A percentile compares a stretch with the other conserved stretches of the same genome.
These are phyloP conservation scores for Lepeophtheirus salmonis DNA, from an alignment of 1,140 invertebrate genomes.

Conservation along the genomic window DNA sequence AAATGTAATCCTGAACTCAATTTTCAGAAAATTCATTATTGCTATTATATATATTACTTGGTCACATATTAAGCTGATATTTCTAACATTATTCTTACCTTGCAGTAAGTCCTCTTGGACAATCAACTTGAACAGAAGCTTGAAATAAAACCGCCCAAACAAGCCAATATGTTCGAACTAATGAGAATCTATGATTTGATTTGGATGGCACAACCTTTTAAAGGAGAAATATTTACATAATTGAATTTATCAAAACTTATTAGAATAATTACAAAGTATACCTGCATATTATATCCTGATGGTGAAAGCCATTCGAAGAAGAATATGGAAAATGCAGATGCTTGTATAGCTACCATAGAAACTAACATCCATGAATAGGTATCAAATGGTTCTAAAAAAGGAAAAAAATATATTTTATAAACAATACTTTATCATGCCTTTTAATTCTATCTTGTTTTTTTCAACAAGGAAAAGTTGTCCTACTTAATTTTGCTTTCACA, in stretches of 20 bases:
- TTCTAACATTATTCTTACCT: slow-evolving; percentile 30
- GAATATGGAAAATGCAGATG: slow-evolving; percentile 84
- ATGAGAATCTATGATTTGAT: slow-evolving; percentile 56
- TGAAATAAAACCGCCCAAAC: slow-evolving; percentile 99
- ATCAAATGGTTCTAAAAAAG: slow-evolving; percentile 73
- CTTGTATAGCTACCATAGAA: slow-evolving; percentile 83
- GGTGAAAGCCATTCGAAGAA: slow-evolving; percentile 91
- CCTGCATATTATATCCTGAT: slow-evolving; percentile 71
- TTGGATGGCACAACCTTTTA: slow-evolving; percentile 23
- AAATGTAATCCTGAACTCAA: too few species aligned
- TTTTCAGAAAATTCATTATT: neutral
- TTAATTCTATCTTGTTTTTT: too few species aligned
- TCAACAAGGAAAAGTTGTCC: too few species aligned
- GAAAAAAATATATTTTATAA: too few species aligned
- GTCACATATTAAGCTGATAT: too few species aligned
- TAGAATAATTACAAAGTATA: slow-evolving; percentile 28
- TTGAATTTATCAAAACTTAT: too few species aligned
- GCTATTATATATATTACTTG: too few species aligned
- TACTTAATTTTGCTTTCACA: too few species aligned
- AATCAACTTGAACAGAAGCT: slow-evolving; percentile 87
- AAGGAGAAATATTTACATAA: neutral
- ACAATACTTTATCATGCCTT: too few species aligned
- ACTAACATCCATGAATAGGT: slow-evolving; percentile 92
- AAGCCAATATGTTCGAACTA: slow-evolving; percentile 92
- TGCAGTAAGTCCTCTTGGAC: slow-evolving; percentile 74